Evolutionary conservation across 2,113 vertebrate genomes (phyloP), one percentile per base, ranked within the genome.

Genomic region (Tupaia chinensis): DNA sequence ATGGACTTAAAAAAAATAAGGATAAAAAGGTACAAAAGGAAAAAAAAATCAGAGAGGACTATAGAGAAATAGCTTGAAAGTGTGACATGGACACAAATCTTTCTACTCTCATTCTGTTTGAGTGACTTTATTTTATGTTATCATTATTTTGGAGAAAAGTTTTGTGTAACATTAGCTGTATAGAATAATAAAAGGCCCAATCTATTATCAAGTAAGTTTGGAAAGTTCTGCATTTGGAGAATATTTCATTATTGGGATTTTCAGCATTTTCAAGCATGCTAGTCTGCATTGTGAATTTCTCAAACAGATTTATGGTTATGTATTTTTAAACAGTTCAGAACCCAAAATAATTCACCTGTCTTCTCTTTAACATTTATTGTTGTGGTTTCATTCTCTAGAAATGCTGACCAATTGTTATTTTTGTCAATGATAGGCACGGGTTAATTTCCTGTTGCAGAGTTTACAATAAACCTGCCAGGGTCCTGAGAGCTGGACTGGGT

Each of bases 321-420:
- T 2, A 72, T 93, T 77, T 93, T 94, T 19, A 77, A 93, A 72
- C 34, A 53, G 60, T 79, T 80, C 70, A 69, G 22, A 78, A 9
- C 17, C 69, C 2, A 27, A 53, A 63, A 80, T 60, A 58, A 19
- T 86, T 61, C 60, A 70, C 27, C 11, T 19, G 1, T 53, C 58
- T 12, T 44, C 53, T 16, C 14, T 68, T 78, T 7, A 66, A 69
- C 56, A 5, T n/a, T 19, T 19, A 29, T 23, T 80, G 22, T 94
- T 95, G 63, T 34, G 15, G 19, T 79, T 92, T 95, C 58, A 7
- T 68, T 74, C 70, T 32, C 77, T 86, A 79, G n/a, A 83, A 66
- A 61, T 32, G 3, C 34, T 60, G 7, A 74, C 27, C 29, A 54
- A 0, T n/a, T 32, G 65, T 93, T 29, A 32, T 23, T 91, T 74